Evolutionary conservation across 2,797 vertebrate genomes (phyloP).

Genomic region (Melanogrammus aeglefinus): DNA sequence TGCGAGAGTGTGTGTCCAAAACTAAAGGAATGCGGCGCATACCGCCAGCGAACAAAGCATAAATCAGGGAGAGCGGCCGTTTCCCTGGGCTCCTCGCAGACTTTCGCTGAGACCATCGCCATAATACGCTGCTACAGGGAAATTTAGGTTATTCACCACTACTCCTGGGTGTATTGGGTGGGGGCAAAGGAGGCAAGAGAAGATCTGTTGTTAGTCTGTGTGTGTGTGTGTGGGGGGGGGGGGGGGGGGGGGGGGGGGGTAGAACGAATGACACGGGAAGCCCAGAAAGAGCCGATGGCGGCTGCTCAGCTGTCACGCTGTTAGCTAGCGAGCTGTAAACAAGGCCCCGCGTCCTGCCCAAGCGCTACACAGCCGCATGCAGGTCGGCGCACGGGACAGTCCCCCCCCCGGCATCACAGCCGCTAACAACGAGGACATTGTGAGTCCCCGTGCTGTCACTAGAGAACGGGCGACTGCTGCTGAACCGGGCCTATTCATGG

Average conservation of each 20-base stretch:
- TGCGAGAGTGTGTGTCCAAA: conserved; percentile 2
- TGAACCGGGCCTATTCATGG: conserved; percentile 77
- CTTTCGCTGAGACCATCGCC: conserved; percentile 1
- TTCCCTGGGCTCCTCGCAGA: background rate
- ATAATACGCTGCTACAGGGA: background rate
- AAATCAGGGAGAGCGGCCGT: conserved; percentile 23
- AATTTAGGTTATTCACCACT: background rate
- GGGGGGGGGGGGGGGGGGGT: background rate
- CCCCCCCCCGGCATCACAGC: conserved; percentile 70
- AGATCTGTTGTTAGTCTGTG: conserved; percentile 6
- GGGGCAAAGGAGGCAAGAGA: background rate
- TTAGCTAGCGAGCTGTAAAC: conserved; percentile 85
- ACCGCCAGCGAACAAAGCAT: conserved; percentile 38
- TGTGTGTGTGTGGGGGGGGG: too few relatives aligned
- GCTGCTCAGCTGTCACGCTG: conserved; percentile 88
- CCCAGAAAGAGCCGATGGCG: conserved; percentile 45
- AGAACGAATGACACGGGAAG: background rate
- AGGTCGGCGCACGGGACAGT: conserved; percentile 80
- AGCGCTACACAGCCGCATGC: conserved; percentile 82
- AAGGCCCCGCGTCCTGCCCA: conserved; percentile 78
- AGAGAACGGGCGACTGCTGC: conserved; percentile 80
- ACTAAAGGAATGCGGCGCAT: conserved; percentile 37
- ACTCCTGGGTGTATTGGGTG: background rate
- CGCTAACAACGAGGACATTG: conserved; percentile 89
- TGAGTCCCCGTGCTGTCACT: conserved; percentile 79